These are phyloP conservation scores for Erythrolamprus reginae DNA, from an alignment of 2,113 vertebrate species.

Conservation along the genomic window DNA sequence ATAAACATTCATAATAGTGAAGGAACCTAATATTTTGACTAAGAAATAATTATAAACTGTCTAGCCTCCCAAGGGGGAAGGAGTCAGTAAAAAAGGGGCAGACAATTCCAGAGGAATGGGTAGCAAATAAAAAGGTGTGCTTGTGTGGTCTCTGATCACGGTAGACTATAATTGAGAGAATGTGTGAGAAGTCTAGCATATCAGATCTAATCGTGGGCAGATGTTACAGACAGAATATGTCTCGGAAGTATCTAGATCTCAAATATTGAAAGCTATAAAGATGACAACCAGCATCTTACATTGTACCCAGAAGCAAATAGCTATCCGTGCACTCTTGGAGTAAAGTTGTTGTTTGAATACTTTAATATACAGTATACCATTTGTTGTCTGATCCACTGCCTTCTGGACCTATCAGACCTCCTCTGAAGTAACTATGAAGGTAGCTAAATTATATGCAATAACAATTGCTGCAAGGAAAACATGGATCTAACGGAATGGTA, in stretches of 20 bases:
- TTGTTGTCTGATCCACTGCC: not conserved
- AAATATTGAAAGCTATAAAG: not conserved
- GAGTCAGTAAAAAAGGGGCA: not conserved
- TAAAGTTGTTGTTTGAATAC: not conserved
- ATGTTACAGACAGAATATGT: not conserved
- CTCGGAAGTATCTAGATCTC: not conserved
- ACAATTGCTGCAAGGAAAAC: not conserved
- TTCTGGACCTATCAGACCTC: not conserved
- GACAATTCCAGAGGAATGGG: not conserved
- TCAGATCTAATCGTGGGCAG: not conserved
- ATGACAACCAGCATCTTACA: not conserved
- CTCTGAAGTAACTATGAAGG: not conserved
- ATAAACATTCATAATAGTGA: not conserved
- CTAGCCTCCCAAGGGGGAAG: not conserved
- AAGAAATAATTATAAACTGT: not conserved
- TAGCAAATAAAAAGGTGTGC: not conserved
- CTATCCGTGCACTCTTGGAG: not conserved
- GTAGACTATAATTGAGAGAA: not conserved
- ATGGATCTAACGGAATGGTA: not conserved
- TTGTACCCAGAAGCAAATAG: not conserved
- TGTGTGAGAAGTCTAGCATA: not conserved
- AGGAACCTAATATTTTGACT: not conserved
- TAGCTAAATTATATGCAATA: not conserved
- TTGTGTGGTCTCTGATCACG: not conserved
- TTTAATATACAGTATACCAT: not conserved